phyloP scores from a whole-genome alignment of 2,888 invertebrate species.

The Ephialtes manifestator region DNA sequence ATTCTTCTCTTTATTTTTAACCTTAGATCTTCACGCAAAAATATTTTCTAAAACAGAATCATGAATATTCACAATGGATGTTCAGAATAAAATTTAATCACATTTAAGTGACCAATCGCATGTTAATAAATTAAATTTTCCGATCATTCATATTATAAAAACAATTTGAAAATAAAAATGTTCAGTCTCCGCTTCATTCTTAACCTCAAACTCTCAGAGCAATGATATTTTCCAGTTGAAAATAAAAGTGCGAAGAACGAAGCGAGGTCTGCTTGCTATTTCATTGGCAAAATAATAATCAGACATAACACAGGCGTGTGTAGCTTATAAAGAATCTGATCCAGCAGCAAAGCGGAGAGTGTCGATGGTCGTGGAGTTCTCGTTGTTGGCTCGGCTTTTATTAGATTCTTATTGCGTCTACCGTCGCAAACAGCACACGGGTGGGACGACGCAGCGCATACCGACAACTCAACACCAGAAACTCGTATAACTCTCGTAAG shows the following conservation, averaged over 20 bases:
- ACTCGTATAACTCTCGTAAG: slow-evolving; percentile 68
- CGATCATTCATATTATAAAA: no score
- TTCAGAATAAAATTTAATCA: no score
- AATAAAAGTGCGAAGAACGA: slow-evolving; percentile 26
- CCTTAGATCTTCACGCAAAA: no score
- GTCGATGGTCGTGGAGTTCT: slow-evolving; percentile 45
- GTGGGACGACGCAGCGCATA: slow-evolving; percentile 55
- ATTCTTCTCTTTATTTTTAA: no score
- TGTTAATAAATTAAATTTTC: no score
- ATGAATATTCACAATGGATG: no score
- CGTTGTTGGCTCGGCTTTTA: slow-evolving; percentile 52
- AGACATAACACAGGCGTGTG: slow-evolving; percentile 58
- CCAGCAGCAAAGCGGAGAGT: slow-evolving; percentile 25
- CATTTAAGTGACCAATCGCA: no score
- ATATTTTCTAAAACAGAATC: no score
- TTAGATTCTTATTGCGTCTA: slow-evolving; percentile 69
- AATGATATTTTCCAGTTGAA: not conserved
- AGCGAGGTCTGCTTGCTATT: not conserved
- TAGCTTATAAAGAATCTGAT: slow-evolving; percentile 43
- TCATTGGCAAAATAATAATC: slow-evolving; percentile 58
- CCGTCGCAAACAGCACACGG: slow-evolving; percentile 28
- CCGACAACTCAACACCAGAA: slow-evolving; percentile 69
- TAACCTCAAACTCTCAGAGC: no score
- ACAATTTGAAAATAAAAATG: no score
- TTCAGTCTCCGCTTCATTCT: no score